phyloP scores from a whole-genome alignment of 2,113 vertebrate genomes.

The Bombycilla garrulus region DNA sequence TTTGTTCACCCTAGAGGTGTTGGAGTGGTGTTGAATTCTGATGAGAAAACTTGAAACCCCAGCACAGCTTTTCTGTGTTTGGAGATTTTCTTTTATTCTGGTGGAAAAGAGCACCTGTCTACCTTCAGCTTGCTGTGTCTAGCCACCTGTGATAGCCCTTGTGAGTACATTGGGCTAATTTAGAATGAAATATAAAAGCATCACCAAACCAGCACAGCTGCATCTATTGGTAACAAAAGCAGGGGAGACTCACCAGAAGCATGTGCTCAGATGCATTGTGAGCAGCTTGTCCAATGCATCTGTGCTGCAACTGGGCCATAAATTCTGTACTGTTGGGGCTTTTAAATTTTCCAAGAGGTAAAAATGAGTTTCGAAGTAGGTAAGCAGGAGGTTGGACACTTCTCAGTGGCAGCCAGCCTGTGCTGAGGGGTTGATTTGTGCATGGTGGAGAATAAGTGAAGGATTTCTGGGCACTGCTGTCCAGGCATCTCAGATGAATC shows the following conservation, averaged over 20 bases:
- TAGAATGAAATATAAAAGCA: background rate
- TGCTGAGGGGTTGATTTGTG: background rate
- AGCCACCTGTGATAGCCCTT: background rate
- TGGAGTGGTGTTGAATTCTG: background rate
- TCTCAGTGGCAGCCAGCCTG: background rate
- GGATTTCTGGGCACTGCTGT: background rate
- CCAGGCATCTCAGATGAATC: background rate
- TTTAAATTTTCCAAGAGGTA: background rate
- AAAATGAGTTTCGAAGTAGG: background rate
- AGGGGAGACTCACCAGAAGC: background rate
- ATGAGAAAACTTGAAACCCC: background rate
- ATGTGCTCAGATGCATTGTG: accelerated
- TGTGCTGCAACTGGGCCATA: background rate
- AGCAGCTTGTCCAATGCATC: background rate
- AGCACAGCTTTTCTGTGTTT: background rate
- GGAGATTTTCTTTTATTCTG: background rate
- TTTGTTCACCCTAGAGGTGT: background rate
- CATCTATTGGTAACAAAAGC: background rate
- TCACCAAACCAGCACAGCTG: background rate
- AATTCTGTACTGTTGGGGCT: background rate
- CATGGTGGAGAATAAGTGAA: background rate
- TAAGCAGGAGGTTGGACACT: background rate
- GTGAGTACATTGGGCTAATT: background rate
- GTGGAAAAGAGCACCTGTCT: background rate
- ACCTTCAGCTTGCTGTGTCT: background rate